Evolutionary conservation across 2,113 vertebrate species (phyloP).

Genomic region (Coreoperca whiteheadi): DNA sequence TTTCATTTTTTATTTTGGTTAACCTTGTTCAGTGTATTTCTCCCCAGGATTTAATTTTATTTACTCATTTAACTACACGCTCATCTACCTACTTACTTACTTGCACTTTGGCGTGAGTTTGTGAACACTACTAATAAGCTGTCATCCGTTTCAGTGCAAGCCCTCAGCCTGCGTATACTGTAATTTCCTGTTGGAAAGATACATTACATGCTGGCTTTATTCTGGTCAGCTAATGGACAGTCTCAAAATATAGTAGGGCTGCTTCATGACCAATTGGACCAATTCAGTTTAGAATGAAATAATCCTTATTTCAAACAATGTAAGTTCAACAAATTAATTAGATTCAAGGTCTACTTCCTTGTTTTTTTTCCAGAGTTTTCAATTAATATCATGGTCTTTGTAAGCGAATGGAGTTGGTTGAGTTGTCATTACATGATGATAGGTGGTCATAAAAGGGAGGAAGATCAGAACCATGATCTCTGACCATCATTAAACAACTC

Average conservation of each 20-base stretch:
- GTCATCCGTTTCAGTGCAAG: neutral
- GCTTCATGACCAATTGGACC: neutral
- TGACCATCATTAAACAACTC: neutral
- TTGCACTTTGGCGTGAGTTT: neutral
- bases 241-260: neutral
- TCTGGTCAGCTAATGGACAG: neutral
- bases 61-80: neutral
- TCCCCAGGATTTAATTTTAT: neutral
- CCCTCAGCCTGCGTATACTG: neutral
- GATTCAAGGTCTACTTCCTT: neutral
- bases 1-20: slow-evolving; percentile 9
- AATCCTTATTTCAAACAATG: neutral
- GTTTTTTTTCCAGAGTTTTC: neutral
- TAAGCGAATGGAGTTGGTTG: neutral
- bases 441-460: neutral
- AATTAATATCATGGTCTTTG: neutral
- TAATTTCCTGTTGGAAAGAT: neutral
- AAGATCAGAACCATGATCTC: neutral
- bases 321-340: neutral
- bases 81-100: no score
- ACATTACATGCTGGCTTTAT: slow-evolving; percentile 1
- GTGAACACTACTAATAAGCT: neutral
- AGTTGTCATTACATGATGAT: neutral
- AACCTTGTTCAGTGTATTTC: neutral
- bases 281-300: neutral